Evolutionary conservation across 2,888 invertebrate species (phyloP).

Genomic region (Nomada hirtipes): DNA sequence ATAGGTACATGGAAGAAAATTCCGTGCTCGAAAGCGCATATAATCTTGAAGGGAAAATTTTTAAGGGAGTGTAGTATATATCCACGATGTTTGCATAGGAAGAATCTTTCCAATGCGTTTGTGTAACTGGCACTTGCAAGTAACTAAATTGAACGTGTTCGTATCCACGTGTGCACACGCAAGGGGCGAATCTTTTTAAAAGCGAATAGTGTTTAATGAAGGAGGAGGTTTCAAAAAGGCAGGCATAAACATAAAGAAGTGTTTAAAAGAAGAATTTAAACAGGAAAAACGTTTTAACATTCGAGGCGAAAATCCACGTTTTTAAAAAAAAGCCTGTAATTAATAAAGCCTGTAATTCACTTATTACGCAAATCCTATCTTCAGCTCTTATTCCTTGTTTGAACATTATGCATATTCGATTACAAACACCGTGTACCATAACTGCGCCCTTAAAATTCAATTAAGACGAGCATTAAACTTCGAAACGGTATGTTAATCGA

Average conservation of each 20-base stretch:
- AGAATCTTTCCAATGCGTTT: neutral
- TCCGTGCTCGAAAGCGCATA: constrained; percentile 8
- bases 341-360: too few relatives aligned
- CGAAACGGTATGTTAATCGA: neutral
- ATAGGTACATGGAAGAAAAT: constrained; percentile 25
- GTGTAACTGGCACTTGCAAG: constrained; percentile 3
- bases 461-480: neutral
- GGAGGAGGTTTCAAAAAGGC: neutral
- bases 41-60: constrained; percentile 7
- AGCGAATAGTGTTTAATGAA: constrained; percentile 21
- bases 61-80: neutral
- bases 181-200: constrained; percentile 19
- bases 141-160: constrained; percentile 6
- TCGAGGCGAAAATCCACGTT: neutral
- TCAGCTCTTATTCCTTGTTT: neutral
- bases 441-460: neutral
- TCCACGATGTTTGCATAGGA: constrained; percentile 12
- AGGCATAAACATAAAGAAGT: neutral
- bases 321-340: too few relatives aligned
- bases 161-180: neutral
- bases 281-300: neutral
- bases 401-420: neutral
- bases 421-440: neutral
- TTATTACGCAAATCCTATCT: neutral
- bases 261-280: neutral